Evolutionary conservation across 2,113 vertebrate genomes (phyloP).

Genomic region (Heliornis fulica): DNA sequence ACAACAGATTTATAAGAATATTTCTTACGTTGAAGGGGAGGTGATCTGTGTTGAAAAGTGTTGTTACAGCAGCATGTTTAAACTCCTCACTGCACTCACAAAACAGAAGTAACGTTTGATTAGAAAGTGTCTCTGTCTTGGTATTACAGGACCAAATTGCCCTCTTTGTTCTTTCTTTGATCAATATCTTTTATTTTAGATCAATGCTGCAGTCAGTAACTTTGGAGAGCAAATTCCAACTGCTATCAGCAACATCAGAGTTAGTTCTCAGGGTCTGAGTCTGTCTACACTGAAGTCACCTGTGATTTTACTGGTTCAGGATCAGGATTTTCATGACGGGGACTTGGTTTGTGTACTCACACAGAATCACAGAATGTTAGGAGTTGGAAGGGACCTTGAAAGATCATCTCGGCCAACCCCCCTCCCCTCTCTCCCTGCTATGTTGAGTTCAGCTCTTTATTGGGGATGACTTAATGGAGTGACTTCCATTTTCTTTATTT

Average conservation of each 20-base stretch:
- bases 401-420: too few relatives aligned
- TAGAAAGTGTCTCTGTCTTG: not conserved
- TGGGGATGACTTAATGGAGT: not conserved
- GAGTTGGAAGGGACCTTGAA: too few relatives aligned
- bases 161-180: not conserved
- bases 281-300: not conserved
- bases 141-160: not conserved
- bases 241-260: not conserved
- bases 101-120: not conserved
- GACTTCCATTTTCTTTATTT: not conserved
- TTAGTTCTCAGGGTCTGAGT: not conserved
- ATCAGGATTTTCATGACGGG: not conserved
- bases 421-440: not conserved
- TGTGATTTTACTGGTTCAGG: not conserved
- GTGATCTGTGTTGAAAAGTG: not conserved
- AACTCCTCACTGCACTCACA: not conserved
- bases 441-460: rapidly evolving
- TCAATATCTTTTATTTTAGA: not conserved
- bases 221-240: not conserved
- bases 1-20: not conserved
- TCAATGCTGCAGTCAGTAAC: not conserved
- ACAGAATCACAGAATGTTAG: too few relatives aligned
- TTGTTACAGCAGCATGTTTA: not conserved
- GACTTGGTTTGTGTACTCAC: not conserved
- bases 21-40: not conserved